Base-by-base conservation (phyloP, 2,888 invertebrate genomes). In the Leptothorax acervorum region DNA sequence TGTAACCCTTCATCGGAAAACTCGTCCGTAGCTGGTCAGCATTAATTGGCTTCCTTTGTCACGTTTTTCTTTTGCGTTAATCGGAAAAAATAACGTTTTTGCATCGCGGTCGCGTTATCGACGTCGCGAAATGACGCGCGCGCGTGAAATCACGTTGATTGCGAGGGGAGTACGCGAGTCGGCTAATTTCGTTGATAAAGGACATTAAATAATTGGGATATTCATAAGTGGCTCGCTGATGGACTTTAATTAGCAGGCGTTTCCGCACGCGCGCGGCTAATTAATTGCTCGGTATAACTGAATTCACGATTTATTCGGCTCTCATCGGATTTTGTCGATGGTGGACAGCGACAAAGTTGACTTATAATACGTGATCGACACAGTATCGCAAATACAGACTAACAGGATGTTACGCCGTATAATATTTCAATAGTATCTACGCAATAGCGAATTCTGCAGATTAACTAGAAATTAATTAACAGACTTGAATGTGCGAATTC, bases 191-290 rank as follows among this genome's bases (percentile, higher is more conserved):
- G 23, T 60, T 71, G 71, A 79, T 71, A 81, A 81, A 81, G 71
- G 60, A 39, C 73, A 60, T 73, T 71, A 81, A 79, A 81, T 81
- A 81, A 81, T 55, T 48, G n/a, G 73, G 39, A 60, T 81, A 73
- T 81, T 62, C 79, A 81, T 81, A 81, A 81, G 79, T 71, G 57
- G 48, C 39, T 15, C 71, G 60, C 35, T 81, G 73, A 81, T 81
- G 73, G 73, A 81, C 73, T 81, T 81, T 82, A 75, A 76, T 76
- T 83, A 82, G 53, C 65, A 66, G 45, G 66, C 79, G 57, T 60
- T 51, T 39, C 60, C 39, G 23, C 51, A 39, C 39, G 48, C 65
- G 39, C 60, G n/a, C 66, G 23, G 55, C 82, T 75, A 76, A 65
- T 63, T 83, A 75, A 65, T 76, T 51, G 55, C n/a, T 12, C 60